A percentile compares a stretch with the other conserved stretches of the same genome.
Evolutionary conservation across 2,797 vertebrate genomes (phyloP).

Genomic region (Tolypeutes matacus): DNA sequence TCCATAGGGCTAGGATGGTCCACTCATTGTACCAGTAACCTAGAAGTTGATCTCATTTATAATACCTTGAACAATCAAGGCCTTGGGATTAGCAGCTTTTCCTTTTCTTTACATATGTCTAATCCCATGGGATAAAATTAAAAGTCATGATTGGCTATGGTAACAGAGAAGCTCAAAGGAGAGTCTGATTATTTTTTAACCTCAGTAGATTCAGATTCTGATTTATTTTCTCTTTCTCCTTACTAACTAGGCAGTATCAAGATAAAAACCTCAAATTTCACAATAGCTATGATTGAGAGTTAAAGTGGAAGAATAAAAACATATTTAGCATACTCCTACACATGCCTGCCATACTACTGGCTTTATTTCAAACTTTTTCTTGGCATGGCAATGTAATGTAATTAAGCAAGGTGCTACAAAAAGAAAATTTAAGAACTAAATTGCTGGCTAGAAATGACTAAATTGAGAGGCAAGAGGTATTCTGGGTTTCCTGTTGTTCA

Average conservation of each 20-base stretch:
- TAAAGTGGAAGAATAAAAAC: conserved; percentile 60
- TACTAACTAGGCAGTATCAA: conserved; percentile 39
- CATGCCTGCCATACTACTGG: conserved; percentile 48
- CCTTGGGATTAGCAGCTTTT: background rate
- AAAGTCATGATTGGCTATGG: background rate
- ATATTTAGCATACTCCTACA: conserved; percentile 57
- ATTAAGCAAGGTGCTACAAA: conserved; percentile 73
- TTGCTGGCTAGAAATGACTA: conserved; percentile 59
- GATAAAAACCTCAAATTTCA: conserved; percentile 35
- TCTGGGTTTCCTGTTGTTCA: conserved; percentile 77
- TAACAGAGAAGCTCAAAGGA: conserved; percentile 52
- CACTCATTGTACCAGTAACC: background rate
- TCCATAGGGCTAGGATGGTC: background rate
- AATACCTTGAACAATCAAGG: background rate
- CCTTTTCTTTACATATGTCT: conserved; percentile 10
- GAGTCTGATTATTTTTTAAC: conserved; percentile 52
- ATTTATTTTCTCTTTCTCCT: conserved; percentile 18
- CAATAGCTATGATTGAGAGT: background rate
- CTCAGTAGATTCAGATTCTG: conserved; percentile 34
- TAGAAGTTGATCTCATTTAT: conserved; percentile 26
- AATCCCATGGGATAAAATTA: conserved; percentile 48
- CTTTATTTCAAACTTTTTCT: conserved; percentile 64
- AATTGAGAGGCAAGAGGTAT: conserved; percentile 64
- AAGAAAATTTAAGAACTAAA: conserved; percentile 67
- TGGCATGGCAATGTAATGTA: conserved; percentile 62